Conservation (phyloP, 2,797 vertebrate genomes). For the Melanitta fusca region DNA sequence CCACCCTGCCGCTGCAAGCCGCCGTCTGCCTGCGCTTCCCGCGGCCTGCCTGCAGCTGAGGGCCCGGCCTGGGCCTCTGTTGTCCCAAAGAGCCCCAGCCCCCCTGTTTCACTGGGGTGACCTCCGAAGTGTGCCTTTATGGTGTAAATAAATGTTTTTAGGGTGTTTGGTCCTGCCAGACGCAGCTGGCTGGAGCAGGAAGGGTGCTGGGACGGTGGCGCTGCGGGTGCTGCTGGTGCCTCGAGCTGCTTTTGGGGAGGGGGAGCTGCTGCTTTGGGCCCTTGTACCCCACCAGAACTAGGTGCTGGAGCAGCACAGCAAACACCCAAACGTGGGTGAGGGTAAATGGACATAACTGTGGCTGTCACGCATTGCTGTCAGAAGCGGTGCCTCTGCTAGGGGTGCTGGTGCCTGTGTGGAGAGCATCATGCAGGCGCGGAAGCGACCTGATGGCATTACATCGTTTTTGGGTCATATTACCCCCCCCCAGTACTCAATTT, state of each 20-base stretch:
- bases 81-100: background rate
- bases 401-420: fast-evolving
- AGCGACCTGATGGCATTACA: fast-evolving
- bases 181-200: no score
- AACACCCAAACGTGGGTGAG: background rate
- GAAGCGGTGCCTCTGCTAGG: fast-evolving
- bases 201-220: background rate
- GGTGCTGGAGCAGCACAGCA: background rate
- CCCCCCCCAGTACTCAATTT: background rate
- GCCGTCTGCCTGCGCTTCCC: conserved; percentile 64
- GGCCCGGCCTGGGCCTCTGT: background rate
- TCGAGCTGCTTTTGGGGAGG: background rate
- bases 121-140: background rate
- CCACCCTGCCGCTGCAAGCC: conserved; percentile 65
- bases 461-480: fast-evolving
- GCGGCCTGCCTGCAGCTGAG: background rate
- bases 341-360: background rate
- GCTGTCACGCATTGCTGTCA: background rate
- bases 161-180: no score
- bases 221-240: background rate
- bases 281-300: background rate
- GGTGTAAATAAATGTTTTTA: no score
- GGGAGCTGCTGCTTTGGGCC: background rate
- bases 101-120: background rate
- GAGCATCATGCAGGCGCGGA: fast-evolving